Conservation (phyloP, 2,888 invertebrate species). For the Danaus chrysippus region DNA sequence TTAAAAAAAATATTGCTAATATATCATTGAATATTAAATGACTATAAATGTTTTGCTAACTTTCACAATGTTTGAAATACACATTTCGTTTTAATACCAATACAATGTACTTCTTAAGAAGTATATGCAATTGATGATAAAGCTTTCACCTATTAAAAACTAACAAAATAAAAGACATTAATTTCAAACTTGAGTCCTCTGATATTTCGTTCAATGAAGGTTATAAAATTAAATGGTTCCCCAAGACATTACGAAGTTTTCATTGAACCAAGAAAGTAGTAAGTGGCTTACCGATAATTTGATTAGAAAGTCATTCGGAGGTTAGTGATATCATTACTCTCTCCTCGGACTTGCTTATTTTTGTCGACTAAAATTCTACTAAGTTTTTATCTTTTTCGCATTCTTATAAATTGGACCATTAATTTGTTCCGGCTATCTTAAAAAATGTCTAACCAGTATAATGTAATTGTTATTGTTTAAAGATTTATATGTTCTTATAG, state of each 20-base stretch:
- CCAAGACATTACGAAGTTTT: slow-evolving; percentile 28
- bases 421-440: slow-evolving; percentile 21
- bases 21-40: not conserved
- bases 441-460: not conserved
- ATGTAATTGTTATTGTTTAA: not conserved
- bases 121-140: not conserved
- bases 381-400: slow-evolving; percentile 17
- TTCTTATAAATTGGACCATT: slow-evolving; percentile 38
- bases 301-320: slow-evolving; percentile 34
- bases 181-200: not conserved
- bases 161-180: not conserved
- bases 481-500: too few species aligned
- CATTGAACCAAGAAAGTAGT: slow-evolving; percentile 21
- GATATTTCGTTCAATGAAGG: slow-evolving; percentile 3
- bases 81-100: not conserved
- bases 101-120: not conserved
- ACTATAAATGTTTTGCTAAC: not conserved
- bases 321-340: slow-evolving; percentile 22
- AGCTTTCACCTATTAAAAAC: slow-evolving; percentile 1
- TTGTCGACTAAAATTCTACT: slow-evolving; percentile 2
- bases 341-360: slow-evolving; percentile 10
- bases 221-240: slow-evolving; percentile 20
- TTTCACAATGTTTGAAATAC: not conserved
- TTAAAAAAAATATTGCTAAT: not conserved
- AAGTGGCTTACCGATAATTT: slow-evolving; percentile 33